Base-by-base conservation (phyloP, 2,113 vertebrate genomes). In the Caranx ignobilis region DNA sequence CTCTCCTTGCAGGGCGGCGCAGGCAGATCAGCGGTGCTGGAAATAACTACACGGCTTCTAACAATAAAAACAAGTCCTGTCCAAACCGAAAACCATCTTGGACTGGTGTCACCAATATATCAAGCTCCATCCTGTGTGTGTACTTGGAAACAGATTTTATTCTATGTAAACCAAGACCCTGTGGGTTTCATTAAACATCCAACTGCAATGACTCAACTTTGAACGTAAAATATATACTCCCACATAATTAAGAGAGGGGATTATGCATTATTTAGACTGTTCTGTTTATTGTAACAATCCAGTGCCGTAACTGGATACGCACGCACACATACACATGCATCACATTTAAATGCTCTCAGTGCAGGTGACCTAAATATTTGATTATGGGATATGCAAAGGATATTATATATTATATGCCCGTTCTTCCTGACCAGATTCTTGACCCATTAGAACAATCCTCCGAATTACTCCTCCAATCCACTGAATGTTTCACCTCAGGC, bases 351-450 rank as follows among this genome's bases (percentile, higher is more conserved):
- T 62, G 59, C 0, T 39, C 60, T 70, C 50, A 54, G 19, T 41
- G 57, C 70, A 79, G 75, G 63, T 85, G 81, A 87, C 86, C 86
- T 78, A 75, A 81, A 89, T 92, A 86, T 75, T 69, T 64, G 41
- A 85, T 83, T 55, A 67, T 74, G 47, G 79, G 90, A 87, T 75
- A 79, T 87, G 78, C 84, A 89, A 84, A 84, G 68, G 41, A 41
- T 26, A 26, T 26, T 26, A 81, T 41, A 85, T 76, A 76, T 69
- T 43, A 26, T 34, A 56, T 75, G 75, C 74, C 83, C 86, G 84
- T 41, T 32, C 66, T 74, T 80, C n/a, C 64, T 75, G 80, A 81
- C 75, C 62, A 77, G 81, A 59, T 35, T 74, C 37, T 34, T 62
- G n/a, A 21, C 56, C 64, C 74, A 86, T 88, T 84, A 86, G 82